phyloP scores from a whole-genome alignment of 2,888 invertebrate species.

The Megaustenia siamemsis region DNA sequence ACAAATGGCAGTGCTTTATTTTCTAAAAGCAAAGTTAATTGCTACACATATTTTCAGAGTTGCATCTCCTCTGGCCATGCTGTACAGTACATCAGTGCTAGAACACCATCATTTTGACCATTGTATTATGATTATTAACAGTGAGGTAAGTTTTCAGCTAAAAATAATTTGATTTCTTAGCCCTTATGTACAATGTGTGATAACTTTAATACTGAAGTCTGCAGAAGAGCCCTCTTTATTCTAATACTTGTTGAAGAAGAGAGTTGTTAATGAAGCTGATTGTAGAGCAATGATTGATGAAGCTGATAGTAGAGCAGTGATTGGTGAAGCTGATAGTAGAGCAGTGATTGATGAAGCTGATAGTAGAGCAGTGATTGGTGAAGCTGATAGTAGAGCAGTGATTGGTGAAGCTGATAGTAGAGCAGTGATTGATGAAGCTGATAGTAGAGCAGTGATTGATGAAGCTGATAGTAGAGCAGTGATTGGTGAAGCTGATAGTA shows the following conservation, averaged over 20 bases:
- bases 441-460: too few relatives aligned
- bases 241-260: neutral
- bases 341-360: too few relatives aligned
- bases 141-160: conserved; percentile 83
- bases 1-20: too few relatives aligned
- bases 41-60: conserved; percentile 69
- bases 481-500: too few relatives aligned
- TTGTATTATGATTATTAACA: conserved; percentile 97
- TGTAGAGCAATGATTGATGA: too few relatives aligned
- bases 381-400: too few relatives aligned
- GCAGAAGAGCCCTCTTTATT: neutral
- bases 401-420: too few relatives aligned
- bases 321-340: too few relatives aligned
- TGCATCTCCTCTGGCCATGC: conserved; percentile 83
- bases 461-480: too few relatives aligned
- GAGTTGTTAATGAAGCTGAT: neutral
- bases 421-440: too few relatives aligned
- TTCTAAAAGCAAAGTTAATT: neutral
- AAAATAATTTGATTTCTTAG: neutral
- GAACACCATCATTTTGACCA: conserved; percentile 98
- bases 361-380: too few relatives aligned
- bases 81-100: conserved; percentile 97
- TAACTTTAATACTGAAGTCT: neutral
- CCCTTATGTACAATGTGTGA: neutral
- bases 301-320: too few relatives aligned